Conservation (phyloP, 92 coral and sea anemone species). For the Micromussa lordhowensis region DNA sequence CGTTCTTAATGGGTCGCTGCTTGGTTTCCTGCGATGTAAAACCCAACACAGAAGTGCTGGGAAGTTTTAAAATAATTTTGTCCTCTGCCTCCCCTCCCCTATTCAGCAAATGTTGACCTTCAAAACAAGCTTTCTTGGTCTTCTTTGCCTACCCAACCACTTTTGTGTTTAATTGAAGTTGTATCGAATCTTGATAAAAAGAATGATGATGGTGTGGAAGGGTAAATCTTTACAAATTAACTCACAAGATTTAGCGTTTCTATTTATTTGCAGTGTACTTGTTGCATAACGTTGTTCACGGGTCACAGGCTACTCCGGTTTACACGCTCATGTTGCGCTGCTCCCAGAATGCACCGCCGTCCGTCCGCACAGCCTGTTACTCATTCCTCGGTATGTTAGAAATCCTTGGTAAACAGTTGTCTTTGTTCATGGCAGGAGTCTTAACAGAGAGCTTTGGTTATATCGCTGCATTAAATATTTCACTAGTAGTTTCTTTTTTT, state of each 20-base stretch:
- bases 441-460: constrained; percentile 83
- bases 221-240: not conserved
- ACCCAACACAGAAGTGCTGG: too few species aligned
- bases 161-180: too few species aligned
- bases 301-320: constrained; percentile 89
- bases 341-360: constrained; percentile 74
- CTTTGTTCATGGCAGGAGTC: constrained; percentile 81
- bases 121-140: too few species aligned
- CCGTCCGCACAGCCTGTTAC: constrained; percentile 79
- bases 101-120: too few species aligned
- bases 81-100: too few species aligned
- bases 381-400: constrained; percentile 87
- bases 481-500: constrained; percentile 55
- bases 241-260: not conserved
- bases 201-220: too few species aligned
- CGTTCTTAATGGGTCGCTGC: not conserved
- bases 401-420: constrained; percentile 80
- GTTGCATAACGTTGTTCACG: constrained; percentile 78
- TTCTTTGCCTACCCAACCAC: too few species aligned
- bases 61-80: too few species aligned
- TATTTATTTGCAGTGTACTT: constrained; percentile 46
- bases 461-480: constrained; percentile 46
- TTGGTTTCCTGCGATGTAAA: not conserved
- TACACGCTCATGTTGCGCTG: constrained; percentile 75
- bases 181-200: too few species aligned